These are phyloP conservation scores for Drosophila tropicalis DNA, from an alignment of 1,140 invertebrate genomes.

Conservation along the genomic window DNA sequence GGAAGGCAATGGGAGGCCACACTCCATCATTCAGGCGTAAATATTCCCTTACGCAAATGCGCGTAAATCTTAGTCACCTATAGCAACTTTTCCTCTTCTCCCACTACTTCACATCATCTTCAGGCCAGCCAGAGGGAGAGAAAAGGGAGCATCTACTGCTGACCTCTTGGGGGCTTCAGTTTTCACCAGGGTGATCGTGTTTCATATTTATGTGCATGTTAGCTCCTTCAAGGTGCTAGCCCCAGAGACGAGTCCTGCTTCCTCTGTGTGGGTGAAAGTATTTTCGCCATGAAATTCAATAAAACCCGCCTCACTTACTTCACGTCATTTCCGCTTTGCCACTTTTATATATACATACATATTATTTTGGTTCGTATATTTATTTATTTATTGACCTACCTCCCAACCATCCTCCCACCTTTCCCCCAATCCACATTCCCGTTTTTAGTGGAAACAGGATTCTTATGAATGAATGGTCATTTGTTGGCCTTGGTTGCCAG, in stretches of 20 bases:
- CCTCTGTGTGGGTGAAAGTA: background rate
- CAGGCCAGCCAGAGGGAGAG: background rate
- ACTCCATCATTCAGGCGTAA: constrained; percentile 78
- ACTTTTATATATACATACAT: constrained; percentile 35
- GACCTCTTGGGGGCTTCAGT: constrained; percentile 24
- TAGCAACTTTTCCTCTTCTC: background rate
- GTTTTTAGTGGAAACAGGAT: constrained; percentile 9
- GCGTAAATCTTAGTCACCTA: constrained; percentile 69
- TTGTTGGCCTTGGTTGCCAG: constrained; percentile 35
- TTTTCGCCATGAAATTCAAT: constrained; percentile 58
- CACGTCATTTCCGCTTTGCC: constrained; percentile 50
- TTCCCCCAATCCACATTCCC: background rate
- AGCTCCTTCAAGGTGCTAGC: background rate
- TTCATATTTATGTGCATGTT: constrained; percentile 71
- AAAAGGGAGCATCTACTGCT: constrained; percentile 13
- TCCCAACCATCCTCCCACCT: background rate
- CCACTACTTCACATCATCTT: too few species aligned
- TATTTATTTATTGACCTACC: constrained; percentile 45
- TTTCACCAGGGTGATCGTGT: constrained; percentile 40
- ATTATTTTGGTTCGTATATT: constrained; percentile 49
- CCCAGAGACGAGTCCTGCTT: background rate
- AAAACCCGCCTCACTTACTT: constrained; percentile 57
- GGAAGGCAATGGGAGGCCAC: too few species aligned
- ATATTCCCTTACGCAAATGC: constrained; percentile 75
- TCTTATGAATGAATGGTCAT: constrained; percentile 37